Evolutionary conservation across 2,888 invertebrate species (phyloP).

Genomic region (Lasioglossum zephyrum): DNA sequence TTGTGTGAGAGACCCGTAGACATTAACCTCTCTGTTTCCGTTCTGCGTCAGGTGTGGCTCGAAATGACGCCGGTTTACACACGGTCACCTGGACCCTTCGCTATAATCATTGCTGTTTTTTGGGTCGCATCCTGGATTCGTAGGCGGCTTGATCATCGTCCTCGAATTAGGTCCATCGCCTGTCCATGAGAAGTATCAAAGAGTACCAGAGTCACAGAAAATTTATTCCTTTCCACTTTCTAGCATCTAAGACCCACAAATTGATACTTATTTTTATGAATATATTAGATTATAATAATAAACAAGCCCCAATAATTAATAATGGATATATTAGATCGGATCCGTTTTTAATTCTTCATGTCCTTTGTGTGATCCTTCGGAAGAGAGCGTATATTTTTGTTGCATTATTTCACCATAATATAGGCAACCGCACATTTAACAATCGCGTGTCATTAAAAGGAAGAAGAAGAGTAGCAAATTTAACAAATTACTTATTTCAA

Average conservation of each 20-base stretch:
- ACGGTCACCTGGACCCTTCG: background rate
- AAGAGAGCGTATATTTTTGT: no score
- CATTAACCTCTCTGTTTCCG: constrained; percentile 27
- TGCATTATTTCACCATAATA: background rate
- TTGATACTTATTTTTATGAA: no score
- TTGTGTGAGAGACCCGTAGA: background rate
- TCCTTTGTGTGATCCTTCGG: no score
- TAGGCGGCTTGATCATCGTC: background rate
- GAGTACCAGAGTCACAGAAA: background rate
- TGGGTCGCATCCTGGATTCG: background rate
- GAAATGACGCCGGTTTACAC: background rate
- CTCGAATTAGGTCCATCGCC: background rate
- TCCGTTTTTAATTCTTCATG: no score
- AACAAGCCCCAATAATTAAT: no score
- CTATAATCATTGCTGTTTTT: background rate
- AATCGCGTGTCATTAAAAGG: background rate
- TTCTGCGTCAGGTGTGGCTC: constrained; percentile 3
- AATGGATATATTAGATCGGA: no score
- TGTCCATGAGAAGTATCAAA: background rate
- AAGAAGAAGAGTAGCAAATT: background rate
- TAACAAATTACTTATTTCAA: background rate
- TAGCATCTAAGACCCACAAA: background rate
- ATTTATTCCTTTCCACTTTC: background rate
- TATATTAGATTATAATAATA: no score
- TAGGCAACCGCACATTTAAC: background rate